Percentiles rank a stretch among this genome's conserved stretches.
Conservation (phyloP, 2,888 invertebrate species). For the Drosophila rubida region DNA sequence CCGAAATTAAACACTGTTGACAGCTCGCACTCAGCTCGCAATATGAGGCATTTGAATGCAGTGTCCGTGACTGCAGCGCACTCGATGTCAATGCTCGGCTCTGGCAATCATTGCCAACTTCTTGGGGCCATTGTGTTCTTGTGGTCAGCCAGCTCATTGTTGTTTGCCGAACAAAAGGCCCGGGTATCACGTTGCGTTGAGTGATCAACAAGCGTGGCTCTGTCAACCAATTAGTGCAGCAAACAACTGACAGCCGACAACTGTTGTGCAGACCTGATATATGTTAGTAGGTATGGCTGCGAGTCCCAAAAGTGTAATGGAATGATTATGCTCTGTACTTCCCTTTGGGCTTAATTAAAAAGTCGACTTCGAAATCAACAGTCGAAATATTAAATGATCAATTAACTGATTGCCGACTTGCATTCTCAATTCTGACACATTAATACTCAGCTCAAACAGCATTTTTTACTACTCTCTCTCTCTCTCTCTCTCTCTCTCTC, state of each 20-base stretch:
- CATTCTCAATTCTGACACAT: conserved; percentile 34
- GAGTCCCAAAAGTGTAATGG: background rate
- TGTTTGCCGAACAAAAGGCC: conserved; percentile 57
- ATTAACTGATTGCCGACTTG: conserved; percentile 42
- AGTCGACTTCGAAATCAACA: too few species aligned
- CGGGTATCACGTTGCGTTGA: conserved; percentile 55
- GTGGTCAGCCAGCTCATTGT: conserved; percentile 57
- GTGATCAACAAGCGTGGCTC: conserved; percentile 57
- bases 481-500: too few species aligned
- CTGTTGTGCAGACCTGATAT: background rate
- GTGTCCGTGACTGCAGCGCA: conserved; percentile 42
- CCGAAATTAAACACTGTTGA: conserved; percentile 80
- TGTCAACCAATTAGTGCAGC: conserved; percentile 59
- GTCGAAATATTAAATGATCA: conserved; percentile 26
- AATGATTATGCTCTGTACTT: too few species aligned
- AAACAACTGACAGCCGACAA: background rate
- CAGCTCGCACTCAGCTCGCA: conserved; percentile 78
- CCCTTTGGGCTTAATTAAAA: too few species aligned
- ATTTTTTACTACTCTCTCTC: background rate
- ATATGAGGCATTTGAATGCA: conserved; percentile 64
- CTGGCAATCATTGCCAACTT: conserved; percentile 39
- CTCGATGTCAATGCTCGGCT: background rate
- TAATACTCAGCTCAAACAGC: conserved; percentile 16
- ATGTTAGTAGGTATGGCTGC: background rate
- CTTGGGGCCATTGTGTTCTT: conserved; percentile 50